Conservation (phyloP, 1,140 invertebrate species). For the Polyergus mexicanus region DNA sequence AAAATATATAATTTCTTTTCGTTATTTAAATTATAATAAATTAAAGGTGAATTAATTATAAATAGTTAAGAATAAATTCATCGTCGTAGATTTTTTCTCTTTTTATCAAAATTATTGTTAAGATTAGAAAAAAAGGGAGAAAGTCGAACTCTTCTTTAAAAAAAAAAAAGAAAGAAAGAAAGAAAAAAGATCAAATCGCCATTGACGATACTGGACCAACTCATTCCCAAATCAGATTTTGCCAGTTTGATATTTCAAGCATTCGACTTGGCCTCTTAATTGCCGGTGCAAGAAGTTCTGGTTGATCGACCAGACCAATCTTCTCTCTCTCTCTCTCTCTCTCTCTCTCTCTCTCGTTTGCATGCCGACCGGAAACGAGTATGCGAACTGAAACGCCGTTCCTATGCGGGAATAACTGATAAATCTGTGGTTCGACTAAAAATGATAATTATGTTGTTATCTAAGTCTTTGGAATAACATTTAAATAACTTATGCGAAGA, state of each 20-base stretch:
- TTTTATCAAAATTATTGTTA: conserved; percentile 6
- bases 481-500: conserved; percentile 37
- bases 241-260: conserved; percentile 75
- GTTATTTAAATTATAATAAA: not conserved
- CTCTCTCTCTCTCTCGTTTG: not conserved
- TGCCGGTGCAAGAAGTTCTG: conserved; percentile 48
- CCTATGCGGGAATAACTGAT: conserved; percentile 34
- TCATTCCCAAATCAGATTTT: conserved; percentile 79
- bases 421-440: conserved; percentile 27
- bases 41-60: conserved; percentile 3
- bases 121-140: conserved; percentile 22
- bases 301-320: conserved; percentile 60
- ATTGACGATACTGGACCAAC: conserved; percentile 54
- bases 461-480: conserved; percentile 37
- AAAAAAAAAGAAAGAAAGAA: conserved; percentile 42
- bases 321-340: not conserved
- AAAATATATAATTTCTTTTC: not conserved
- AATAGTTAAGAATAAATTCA: not conserved
- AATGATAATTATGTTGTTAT: conserved; percentile 55
- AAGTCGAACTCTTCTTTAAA: conserved; percentile 24
- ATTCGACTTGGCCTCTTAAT: conserved; percentile 65
- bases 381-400: not conserved
- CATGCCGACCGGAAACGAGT: conserved; percentile 11
- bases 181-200: conserved; percentile 37
- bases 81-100: not conserved